phyloP scores from a whole-genome alignment of 2,113 vertebrate genomes.

The Nettapus auritus region DNA sequence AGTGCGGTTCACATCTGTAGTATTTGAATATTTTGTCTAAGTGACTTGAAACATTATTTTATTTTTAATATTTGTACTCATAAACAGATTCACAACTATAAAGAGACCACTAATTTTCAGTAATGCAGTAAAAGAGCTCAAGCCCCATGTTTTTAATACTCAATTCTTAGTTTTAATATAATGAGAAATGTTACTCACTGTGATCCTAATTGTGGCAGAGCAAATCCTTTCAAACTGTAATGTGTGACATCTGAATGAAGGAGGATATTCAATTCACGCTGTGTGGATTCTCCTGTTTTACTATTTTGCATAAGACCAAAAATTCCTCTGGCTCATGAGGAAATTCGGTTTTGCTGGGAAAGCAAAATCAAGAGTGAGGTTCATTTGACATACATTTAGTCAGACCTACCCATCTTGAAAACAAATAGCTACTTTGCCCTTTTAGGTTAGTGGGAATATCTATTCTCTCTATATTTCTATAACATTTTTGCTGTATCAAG shows the following conservation, averaged over 20 bases:
- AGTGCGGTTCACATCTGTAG: neutral
- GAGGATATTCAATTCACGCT: neutral
- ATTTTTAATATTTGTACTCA: neutral
- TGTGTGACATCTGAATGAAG: neutral
- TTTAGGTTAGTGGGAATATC: neutral
- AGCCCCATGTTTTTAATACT: neutral
- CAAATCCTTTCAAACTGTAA: neutral
- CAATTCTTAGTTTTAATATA: neutral
- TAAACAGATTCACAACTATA: neutral
- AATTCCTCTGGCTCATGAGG: neutral
- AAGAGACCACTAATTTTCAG: neutral
- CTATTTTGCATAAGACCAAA: neutral
- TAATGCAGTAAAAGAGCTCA: neutral
- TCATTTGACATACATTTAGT: neutral
- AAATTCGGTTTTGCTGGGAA: neutral
- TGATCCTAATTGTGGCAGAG: neutral
- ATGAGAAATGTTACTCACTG: neutral
- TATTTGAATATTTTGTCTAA: neutral
- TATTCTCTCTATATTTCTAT: neutral
- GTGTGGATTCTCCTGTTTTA: neutral
- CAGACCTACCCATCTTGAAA: neutral
- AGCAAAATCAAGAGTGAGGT: neutral
- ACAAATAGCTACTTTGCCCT: neutral
- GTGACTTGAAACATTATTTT: neutral
- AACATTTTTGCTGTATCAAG: neutral